Evolutionary conservation across 2,888 invertebrate genomes (phyloP).

Genomic region (Chouioia cunea): DNA sequence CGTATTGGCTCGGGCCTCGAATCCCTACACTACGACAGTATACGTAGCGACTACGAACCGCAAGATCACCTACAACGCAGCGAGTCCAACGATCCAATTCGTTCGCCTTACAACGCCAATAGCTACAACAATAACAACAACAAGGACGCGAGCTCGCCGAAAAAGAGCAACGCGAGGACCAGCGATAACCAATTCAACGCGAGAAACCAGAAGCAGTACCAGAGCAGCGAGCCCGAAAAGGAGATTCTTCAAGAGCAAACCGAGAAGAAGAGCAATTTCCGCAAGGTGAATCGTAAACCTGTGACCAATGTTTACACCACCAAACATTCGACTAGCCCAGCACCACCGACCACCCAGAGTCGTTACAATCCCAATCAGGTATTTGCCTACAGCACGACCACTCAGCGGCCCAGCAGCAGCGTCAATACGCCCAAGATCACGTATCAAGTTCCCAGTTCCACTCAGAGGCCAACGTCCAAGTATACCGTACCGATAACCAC

Average conservation of each 20-base stretch:
- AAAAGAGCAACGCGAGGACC: slow-evolving; percentile 50
- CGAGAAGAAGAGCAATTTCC: slow-evolving; percentile 55
- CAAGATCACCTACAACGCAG: slow-evolving; percentile 66
- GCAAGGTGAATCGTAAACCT: slow-evolving; percentile 61
- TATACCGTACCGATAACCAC: background rate
- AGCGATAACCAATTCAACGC: slow-evolving; percentile 62
- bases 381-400: slow-evolving; percentile 6
- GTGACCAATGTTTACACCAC: slow-evolving; percentile 52
- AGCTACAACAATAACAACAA: slow-evolving; percentile 62
- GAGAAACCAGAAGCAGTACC: slow-evolving; percentile 65
- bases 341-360: slow-evolving; percentile 30
- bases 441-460: background rate
- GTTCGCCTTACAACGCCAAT: slow-evolving; percentile 62
- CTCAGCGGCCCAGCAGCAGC: background rate
- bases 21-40: slow-evolving; percentile 62
- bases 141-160: slow-evolving; percentile 60
- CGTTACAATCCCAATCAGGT: slow-evolving; percentile 49
- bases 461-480: slow-evolving; percentile 1
- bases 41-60: slow-evolving; percentile 64
- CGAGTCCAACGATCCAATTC: slow-evolving; percentile 69
- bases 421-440: slow-evolving; percentile 1
- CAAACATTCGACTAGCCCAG: slow-evolving; percentile 51
- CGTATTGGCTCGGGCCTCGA: slow-evolving; percentile 80
- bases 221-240: slow-evolving; percentile 65
- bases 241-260: slow-evolving; percentile 67